Evolutionary conservation across 2,113 vertebrate species (phyloP).

Genomic region (Epinephelus lanceolatus): DNA sequence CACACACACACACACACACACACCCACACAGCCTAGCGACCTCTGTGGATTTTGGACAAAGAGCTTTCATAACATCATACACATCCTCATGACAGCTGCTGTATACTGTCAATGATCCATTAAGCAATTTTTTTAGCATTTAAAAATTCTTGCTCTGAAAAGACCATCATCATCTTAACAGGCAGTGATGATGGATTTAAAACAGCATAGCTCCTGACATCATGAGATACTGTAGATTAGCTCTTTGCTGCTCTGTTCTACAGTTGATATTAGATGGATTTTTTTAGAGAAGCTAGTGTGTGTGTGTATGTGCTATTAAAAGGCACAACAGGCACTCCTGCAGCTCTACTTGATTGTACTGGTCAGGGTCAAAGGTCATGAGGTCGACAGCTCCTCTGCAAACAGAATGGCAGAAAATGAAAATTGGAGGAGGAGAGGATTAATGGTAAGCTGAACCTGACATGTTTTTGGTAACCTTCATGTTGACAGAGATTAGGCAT

Average conservation of each 20-base stretch:
- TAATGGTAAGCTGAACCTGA: constrained; percentile 31
- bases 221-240: constrained; percentile 1
- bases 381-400: constrained; percentile 29
- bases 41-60: not conserved
- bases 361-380: constrained; percentile 35
- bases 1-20: too few relatives aligned
- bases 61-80: not conserved
- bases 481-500: constrained; percentile 44
- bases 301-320: not conserved
- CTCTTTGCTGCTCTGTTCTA: not conserved
- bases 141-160: constrained; percentile 9
- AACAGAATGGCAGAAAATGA: constrained; percentile 39
- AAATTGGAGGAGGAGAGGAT: constrained; percentile 17
- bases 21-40: not conserved
- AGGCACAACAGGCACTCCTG: not conserved
- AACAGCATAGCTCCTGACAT: constrained; percentile 25
- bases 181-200: constrained; percentile 45
- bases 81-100: not conserved
- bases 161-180: constrained; percentile 21
- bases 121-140: not conserved
- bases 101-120: constrained; percentile 24
- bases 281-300: not conserved
- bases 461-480: constrained; percentile 45
- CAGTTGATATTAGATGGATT: not conserved
- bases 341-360: constrained; percentile 13